Conservation (phyloP, 1,140 invertebrate species). For the Bactericera cockerelli region DNA sequence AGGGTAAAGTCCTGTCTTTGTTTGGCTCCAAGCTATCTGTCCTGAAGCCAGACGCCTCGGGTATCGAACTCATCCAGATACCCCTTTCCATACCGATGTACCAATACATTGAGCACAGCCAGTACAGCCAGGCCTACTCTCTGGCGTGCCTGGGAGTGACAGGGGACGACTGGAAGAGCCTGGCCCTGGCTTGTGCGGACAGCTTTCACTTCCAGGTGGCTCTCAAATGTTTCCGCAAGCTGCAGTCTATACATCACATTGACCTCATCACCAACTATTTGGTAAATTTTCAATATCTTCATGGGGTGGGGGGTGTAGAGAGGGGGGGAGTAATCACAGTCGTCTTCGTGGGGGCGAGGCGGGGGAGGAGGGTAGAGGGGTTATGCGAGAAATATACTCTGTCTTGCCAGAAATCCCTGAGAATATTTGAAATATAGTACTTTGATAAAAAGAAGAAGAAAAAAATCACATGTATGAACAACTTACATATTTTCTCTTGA, state of each 20-base stretch:
- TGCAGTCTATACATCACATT: conserved; percentile 59
- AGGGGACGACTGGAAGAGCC: conserved; percentile 77
- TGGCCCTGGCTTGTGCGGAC: conserved; percentile 73
- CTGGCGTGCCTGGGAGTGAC: conserved; percentile 92
- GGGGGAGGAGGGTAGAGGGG: no score
- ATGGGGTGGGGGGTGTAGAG: no score
- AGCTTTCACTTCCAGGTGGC: conserved; percentile 72
- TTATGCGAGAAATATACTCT: no score
- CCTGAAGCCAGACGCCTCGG: conserved; percentile 54
- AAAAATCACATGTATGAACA: no score
- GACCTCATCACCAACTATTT: conserved; percentile 60
- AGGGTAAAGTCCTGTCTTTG: conserved; percentile 91
- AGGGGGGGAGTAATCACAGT: no score
- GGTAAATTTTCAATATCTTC: no score
- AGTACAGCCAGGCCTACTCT: conserved; percentile 83
- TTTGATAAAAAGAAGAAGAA: no score
- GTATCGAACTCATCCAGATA: conserved; percentile 76
- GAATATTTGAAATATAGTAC: no score
- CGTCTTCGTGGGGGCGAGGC: no score
- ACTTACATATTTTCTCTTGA: no score
- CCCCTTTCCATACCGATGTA: conserved; percentile 89
- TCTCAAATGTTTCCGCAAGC: conserved; percentile 67
- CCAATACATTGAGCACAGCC: conserved; percentile 82
- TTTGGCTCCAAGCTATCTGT: conserved; percentile 89
- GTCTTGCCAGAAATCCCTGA: no score